These are phyloP conservation scores for Rhizoglyphus robini DNA, from an alignment of 1,140 invertebrate species.

Conservation along the genomic window DNA sequence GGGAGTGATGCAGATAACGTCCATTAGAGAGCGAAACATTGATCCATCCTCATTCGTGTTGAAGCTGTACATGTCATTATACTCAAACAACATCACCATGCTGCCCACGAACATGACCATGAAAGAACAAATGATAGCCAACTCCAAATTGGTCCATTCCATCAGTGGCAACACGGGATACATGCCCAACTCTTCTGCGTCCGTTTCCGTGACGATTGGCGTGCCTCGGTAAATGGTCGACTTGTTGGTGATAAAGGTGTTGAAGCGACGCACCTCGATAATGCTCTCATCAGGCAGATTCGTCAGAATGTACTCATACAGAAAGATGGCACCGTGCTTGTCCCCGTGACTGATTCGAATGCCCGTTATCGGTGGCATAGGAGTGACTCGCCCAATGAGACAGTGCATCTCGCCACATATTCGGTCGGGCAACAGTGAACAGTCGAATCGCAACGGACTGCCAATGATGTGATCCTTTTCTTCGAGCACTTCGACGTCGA, in stretches of 20 bases:
- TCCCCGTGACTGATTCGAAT: constrained; percentile 9
- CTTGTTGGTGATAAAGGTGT: not conserved
- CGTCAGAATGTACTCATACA: not conserved
- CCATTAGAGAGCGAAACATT: constrained; percentile 2
- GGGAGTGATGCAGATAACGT: not conserved
- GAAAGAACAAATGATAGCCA: not conserved
- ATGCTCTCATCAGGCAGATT: not conserved
- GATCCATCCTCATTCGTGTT: not conserved
- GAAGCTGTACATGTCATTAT: not conserved
- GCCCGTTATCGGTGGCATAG: not conserved
- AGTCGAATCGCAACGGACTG: not conserved
- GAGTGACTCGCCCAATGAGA: not conserved
- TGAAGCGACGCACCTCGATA: not conserved
- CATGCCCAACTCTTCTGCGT: not conserved
- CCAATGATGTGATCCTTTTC: not conserved
- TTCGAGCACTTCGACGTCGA: constrained; percentile 3
- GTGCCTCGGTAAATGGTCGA: not conserved
- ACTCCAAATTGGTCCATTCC: not conserved
- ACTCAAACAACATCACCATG: not conserved
- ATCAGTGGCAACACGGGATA: constrained; percentile 5
- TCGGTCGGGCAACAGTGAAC: not conserved
- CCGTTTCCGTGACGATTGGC: not conserved
- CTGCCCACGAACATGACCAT: not conserved
- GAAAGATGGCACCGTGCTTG: not conserved
- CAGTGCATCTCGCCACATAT: not conserved